A percentile compares a stretch with the other conserved stretches of the same genome.
Conservation (phyloP, 2,888 invertebrate genomes). For the Drosophila prolongata region DNA sequence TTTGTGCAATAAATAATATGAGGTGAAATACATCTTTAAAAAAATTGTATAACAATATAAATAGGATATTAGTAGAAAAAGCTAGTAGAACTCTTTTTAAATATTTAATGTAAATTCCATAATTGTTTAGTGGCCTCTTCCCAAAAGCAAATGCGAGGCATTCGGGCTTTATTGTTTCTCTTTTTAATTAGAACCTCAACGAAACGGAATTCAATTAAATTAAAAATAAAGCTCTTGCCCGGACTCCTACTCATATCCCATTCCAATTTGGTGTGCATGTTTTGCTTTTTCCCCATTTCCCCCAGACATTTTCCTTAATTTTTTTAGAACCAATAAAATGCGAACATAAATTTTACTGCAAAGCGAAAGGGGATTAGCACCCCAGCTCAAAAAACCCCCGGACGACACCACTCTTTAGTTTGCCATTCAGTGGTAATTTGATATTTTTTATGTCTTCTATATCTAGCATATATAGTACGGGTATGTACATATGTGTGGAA, state of each 20-base stretch:
- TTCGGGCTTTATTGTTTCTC: neutral
- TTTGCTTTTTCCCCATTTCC: slow-evolving; percentile 21
- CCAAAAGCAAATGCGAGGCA: too few relatives aligned
- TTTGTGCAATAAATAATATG: too few relatives aligned
- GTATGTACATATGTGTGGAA: slow-evolving; percentile 46
- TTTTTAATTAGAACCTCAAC: slow-evolving; percentile 27
- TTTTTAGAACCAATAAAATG: slow-evolving; percentile 43
- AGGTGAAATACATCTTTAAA: too few relatives aligned
- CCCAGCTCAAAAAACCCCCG: neutral
- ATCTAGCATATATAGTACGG: neutral
- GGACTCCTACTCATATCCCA: slow-evolving; percentile 3
- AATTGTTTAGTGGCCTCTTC: neutral
- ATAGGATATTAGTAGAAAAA: too few relatives aligned
- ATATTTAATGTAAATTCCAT: neutral
- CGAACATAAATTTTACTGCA: slow-evolving; percentile 39
- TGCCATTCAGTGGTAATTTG: slow-evolving; percentile 13
- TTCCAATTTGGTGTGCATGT: slow-evolving; percentile 12
- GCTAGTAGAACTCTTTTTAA: neutral
- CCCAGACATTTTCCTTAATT: slow-evolving; percentile 20
- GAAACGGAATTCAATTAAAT: slow-evolving; percentile 42
- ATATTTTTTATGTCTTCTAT: slow-evolving; percentile 8
- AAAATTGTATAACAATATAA: too few relatives aligned
- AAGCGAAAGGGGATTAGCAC: slow-evolving; percentile 25
- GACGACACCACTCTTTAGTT: slow-evolving; percentile 1
- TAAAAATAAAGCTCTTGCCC: slow-evolving; percentile 22